Percentiles rank a stretch among this genome's conserved stretches.
Evolutionary conservation across 2,888 invertebrate species (phyloP).

Genomic region (Vanessa cardui): DNA sequence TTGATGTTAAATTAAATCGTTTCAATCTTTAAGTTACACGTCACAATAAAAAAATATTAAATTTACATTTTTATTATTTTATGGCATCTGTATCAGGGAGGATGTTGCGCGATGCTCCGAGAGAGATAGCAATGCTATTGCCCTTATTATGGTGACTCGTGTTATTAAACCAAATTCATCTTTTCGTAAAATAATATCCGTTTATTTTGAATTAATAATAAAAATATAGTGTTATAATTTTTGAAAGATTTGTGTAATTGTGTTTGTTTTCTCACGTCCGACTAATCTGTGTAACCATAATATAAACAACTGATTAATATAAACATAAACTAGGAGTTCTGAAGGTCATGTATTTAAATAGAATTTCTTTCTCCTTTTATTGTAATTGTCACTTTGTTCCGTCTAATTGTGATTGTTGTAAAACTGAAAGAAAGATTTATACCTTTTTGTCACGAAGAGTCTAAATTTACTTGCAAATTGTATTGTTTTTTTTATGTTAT

Average conservation of each 20-base stretch:
- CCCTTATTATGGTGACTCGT: neutral
- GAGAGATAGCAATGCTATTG: neutral
- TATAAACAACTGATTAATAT: too few relatives aligned
- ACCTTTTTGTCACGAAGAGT: neutral
- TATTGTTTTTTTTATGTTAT: neutral
- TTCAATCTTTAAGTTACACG: too few relatives aligned
- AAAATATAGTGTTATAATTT: too few relatives aligned
- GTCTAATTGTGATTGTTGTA: neutral
- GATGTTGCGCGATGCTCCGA: constrained; percentile 2
- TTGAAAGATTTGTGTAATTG: too few relatives aligned
- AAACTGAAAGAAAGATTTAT: neutral
- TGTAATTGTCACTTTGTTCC: neutral
- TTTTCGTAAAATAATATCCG: neutral
- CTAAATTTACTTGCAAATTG: neutral
- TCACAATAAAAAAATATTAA: too few relatives aligned
- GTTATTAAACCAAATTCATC: neutral
- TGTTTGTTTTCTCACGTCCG: too few relatives aligned
- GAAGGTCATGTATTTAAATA: too few relatives aligned
- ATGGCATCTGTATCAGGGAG: neutral
- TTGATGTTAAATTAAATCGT: too few relatives aligned
- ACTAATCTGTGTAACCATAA: too few relatives aligned
- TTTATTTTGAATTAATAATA: neutral
- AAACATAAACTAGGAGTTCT: too few relatives aligned
- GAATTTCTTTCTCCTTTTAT: neutral
- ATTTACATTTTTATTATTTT: neutral